phyloP scores from a whole-genome alignment of 2,888 invertebrate species.

The Sclerodermus sp. region DNA sequence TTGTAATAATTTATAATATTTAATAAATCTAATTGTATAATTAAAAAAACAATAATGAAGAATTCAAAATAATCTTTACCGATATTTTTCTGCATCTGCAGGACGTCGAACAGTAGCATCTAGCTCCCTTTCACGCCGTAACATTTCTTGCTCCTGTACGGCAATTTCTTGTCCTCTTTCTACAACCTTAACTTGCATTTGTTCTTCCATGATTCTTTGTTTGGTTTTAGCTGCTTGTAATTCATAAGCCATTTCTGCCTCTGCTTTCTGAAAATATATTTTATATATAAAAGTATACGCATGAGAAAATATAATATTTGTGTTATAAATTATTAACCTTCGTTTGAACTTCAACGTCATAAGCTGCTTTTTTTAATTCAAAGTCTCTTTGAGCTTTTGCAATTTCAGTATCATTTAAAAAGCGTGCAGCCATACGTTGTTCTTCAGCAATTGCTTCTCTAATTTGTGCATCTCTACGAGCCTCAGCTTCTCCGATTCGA shows the following conservation, averaged over 20 bases:
- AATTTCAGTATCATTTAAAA: conserved; percentile 94
- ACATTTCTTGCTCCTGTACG: conserved; percentile 95
- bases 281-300: conserved; percentile 8
- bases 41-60: no score
- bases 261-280: conserved; percentile 66
- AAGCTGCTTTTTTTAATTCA: conserved; percentile 94
- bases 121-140: conserved; percentile 86
- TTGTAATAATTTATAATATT: conserved; percentile 7
- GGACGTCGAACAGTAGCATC: conserved; percentile 92
- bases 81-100: conserved; percentile 91
- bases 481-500: conserved; percentile 95
- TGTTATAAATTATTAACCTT: conserved; percentile 62
- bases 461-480: conserved; percentile 86
- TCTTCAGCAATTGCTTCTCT: conserved; percentile 96
- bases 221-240: conserved; percentile 94
- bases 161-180: conserved; percentile 91
- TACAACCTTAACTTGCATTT: conserved; percentile 94
- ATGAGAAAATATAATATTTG: not conserved
- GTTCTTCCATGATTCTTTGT: conserved; percentile 93
- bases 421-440: conserved; percentile 91
- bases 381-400: conserved; percentile 96
- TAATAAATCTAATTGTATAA: conserved; percentile 5
- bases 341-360: conserved; percentile 95
- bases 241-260: conserved; percentile 92
- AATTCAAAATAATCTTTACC: conserved; percentile 41